Evolutionary conservation across 1,140 invertebrate species (phyloP), one percentile per base, ranked within the genome.

Genomic region (Sipha flava): DNA sequence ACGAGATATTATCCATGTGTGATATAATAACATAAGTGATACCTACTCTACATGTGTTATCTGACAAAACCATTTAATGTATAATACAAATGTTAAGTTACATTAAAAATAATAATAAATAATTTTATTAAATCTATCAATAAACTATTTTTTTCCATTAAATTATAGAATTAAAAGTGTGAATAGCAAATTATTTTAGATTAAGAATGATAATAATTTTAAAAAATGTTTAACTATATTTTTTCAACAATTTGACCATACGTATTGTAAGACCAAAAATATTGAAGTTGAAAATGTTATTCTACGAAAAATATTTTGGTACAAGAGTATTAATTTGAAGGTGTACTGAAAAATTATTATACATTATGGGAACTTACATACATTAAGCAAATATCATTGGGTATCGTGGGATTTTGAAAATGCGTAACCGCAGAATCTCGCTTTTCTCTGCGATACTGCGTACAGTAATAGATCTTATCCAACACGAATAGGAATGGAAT

Each of bases 331-430:
- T 40, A 40, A 66, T 66, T 66, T 10, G n/a, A 66, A 66, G 10
- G 34, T 23, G 14, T 40, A 23, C n/a, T 14, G 12, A 40, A 40
- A 40, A 66, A 40, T 66, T 12, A 66, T 66, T 40, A 66, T 43
- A 66, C 5, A n/a, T 66, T 29, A 70, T 47, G 66, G 66, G 66
- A 70, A 70, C 43, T 2, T 70, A 47, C 16, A 3, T 16, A 45
- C 21, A 47, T 75, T 37, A 31, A 75, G 72, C 72, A 54, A 75
- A 75, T 75, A 57, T 52, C 49, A 54, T 40, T 54, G 21, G 72
- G 47, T 75, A 54, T 77, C 73, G 73, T 77, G 73, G 73, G 73
- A 77, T 77, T 77, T 77, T 77, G 14, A 77, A 77, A 77, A 77
- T n/a, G 52, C 73, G 73, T 77, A 57, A 77, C 73, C 73, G 34